Percentiles rank a stretch among this genome's conserved stretches.
Conservation (phyloP, 2,113 vertebrate genomes). For the Nothocercus nigrocapillus region DNA sequence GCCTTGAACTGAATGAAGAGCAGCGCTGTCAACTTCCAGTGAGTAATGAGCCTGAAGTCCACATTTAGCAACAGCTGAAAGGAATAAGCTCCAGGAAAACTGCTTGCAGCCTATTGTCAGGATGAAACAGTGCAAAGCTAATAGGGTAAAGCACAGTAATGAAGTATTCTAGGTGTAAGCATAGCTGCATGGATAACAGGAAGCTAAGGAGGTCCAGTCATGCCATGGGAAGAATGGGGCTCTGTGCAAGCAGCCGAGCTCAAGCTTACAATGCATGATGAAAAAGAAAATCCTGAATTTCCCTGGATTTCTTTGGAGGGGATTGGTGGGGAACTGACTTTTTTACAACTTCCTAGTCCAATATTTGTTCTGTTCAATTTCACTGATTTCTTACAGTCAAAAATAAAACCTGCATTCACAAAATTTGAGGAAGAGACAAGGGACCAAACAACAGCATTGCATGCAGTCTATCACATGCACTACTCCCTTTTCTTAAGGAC, state of each 20-base stretch:
- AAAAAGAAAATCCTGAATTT: not conserved
- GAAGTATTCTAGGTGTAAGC: conserved; percentile 20
- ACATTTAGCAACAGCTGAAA: conserved; percentile 25
- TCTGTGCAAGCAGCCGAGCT: not conserved
- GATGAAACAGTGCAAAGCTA: conserved; percentile 24
- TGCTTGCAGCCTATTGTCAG: not conserved
- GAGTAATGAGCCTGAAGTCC: not conserved
- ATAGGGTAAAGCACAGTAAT: conserved; percentile 19
- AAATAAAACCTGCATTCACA: not conserved
- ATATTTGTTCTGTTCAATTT: not conserved
- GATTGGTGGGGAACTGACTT: not conserved
- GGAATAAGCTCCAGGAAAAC: not conserved
- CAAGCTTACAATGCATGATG: not conserved
- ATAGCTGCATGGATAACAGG: not conserved
- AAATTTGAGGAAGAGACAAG: not conserved
- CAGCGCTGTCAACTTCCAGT: not conserved
- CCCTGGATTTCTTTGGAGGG: not conserved
- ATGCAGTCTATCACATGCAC: not conserved
- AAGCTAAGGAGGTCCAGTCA: not conserved
- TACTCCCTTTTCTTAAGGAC: not conserved
- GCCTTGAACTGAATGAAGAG: not conserved
- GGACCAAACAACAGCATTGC: not conserved
- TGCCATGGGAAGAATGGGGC: not conserved
- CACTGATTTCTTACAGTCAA: not conserved
- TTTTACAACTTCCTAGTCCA: not conserved